These are phyloP conservation scores for Sclerodermus sp. DNA, from an alignment of 2,888 invertebrate species.

Conservation along the genomic window DNA sequence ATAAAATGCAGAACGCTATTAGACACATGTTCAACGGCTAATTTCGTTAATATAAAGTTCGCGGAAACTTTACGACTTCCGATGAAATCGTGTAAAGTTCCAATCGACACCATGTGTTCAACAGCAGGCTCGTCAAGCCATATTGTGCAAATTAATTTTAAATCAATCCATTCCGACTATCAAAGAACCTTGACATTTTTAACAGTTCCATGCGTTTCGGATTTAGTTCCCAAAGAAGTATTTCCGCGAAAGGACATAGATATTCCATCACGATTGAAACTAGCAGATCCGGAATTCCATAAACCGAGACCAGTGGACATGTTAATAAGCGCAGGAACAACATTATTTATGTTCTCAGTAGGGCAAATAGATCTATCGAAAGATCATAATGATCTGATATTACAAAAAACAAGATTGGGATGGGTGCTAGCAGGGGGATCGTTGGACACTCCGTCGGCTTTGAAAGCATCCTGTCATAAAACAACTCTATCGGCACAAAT, in stretches of 20 bases:
- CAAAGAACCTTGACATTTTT: background rate
- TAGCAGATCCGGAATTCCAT: slow-evolving; percentile 1
- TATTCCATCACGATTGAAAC: background rate
- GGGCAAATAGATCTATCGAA: background rate
- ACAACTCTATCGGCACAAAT: background rate
- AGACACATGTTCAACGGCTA: slow-evolving; percentile 4
- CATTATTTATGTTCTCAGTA: background rate
- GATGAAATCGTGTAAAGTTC: background rate
- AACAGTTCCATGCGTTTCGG: background rate
- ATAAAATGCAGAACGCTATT: slow-evolving; percentile 2
- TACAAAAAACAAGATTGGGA: background rate
- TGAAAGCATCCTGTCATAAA: background rate
- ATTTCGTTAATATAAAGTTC: slow-evolving; percentile 1
- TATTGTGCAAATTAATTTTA: background rate
- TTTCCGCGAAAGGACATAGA: background rate
- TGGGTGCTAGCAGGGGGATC: background rate
- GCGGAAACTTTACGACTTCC: background rate
- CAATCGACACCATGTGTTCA: background rate
- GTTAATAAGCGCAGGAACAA: background rate
- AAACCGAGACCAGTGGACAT: background rate
- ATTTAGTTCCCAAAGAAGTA: background rate
- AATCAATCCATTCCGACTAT: background rate
- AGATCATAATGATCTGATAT: background rate
- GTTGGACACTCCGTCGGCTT: no score
- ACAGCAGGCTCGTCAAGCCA: background rate